These are phyloP conservation scores for Indicator maculatus DNA, from an alignment of 2,113 vertebrate species.

Conservation along the genomic window DNA sequence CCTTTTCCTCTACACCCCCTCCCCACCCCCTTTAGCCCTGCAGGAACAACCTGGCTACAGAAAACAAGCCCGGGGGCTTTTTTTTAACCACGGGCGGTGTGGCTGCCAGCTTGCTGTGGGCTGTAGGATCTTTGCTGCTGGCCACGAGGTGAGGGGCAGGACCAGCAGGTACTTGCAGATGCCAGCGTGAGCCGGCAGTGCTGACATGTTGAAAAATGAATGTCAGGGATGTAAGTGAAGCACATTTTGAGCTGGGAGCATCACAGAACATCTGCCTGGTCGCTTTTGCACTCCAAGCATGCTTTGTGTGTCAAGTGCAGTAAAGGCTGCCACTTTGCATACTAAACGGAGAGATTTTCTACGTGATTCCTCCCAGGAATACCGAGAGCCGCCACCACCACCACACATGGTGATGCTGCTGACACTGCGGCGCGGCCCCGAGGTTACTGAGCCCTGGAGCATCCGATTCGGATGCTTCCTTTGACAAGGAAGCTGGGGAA, in stretches of 20 bases:
- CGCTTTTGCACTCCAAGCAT: slow-evolving; percentile 10
- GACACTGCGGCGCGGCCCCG: not conserved
- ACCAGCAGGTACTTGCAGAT: slow-evolving; percentile 15
- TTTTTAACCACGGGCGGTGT: not conserved
- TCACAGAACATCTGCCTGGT: slow-evolving; percentile 36
- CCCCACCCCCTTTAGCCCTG: not conserved
- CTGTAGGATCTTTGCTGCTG: slow-evolving; percentile 9
- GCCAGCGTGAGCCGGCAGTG: not conserved
- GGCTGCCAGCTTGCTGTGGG: not conserved
- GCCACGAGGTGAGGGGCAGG: slow-evolving; percentile 1
- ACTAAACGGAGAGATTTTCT: not conserved
- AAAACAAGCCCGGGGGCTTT: not conserved
- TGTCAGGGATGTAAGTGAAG: slow-evolving; percentile 16
- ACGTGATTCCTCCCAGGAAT: not conserved
- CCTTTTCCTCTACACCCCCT: not conserved
- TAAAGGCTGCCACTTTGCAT: not conserved
- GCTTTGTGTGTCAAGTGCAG: not conserved
- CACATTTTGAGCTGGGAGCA: slow-evolving; percentile 17
- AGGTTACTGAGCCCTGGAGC: not conserved
- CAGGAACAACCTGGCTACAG: not conserved
- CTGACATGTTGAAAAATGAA: slow-evolving; percentile 31
- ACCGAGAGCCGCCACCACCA: not conserved
- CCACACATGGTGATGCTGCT: not conserved
- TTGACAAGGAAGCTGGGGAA: not conserved
- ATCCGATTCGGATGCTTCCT: not conserved